phyloP scores from a whole-genome alignment of 2,888 invertebrate species.

The Alloplasta piceator region DNA sequence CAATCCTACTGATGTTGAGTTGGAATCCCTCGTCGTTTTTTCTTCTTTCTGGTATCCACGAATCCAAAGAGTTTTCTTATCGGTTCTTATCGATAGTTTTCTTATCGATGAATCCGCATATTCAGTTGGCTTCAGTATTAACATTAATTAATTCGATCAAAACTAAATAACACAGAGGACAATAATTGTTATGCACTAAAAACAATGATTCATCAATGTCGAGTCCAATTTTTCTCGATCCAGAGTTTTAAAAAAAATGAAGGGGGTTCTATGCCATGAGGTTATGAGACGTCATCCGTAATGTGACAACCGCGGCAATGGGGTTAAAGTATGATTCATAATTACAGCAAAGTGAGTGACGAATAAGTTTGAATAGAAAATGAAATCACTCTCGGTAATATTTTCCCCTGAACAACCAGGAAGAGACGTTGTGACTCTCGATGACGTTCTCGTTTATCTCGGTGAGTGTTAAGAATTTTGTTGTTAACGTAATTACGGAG shows the following conservation, averaged over 20 bases:
- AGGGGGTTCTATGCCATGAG: not conserved
- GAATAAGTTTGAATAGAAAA: not conserved
- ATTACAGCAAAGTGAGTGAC: conserved; percentile 1
- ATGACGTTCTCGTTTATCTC: conserved; percentile 70
- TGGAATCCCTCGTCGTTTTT: too few relatives aligned
- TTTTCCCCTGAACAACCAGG: conserved; percentile 20
- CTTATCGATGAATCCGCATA: too few relatives aligned
- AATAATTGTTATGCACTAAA: too few relatives aligned
- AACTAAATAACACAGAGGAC: too few relatives aligned
- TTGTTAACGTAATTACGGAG: not conserved
- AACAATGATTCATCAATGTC: too few relatives aligned
- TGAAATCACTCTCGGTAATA: conserved; percentile 49
- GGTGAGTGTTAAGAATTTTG: conserved; percentile 62
- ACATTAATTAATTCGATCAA: too few relatives aligned
- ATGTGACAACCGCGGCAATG: not conserved
- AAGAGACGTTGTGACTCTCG: conserved; percentile 66
- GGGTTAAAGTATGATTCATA: not conserved
- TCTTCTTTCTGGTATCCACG: too few relatives aligned
- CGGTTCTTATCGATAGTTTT: too few relatives aligned
- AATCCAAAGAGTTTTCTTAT: too few relatives aligned
- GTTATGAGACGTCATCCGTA: conserved; percentile 38
- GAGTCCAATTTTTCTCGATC: too few relatives aligned
- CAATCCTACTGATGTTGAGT: too few relatives aligned
- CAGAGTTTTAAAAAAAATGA: conserved; percentile 6
- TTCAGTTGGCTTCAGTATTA: too few relatives aligned